Evolutionary conservation across 2,888 invertebrate species (phyloP).

Genomic region (Chrysomela aeneicollis): DNA sequence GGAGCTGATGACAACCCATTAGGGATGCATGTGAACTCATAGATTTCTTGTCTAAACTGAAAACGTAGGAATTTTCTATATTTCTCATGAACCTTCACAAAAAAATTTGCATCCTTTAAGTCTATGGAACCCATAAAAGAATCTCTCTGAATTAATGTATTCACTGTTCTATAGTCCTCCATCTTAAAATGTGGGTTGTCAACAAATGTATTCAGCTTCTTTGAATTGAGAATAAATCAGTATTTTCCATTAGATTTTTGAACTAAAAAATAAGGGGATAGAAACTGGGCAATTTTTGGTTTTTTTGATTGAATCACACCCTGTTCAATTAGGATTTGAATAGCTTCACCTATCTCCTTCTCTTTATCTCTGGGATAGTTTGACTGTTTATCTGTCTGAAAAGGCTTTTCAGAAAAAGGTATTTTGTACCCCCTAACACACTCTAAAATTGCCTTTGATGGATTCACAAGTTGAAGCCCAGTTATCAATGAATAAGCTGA

Average conservation of each 20-base stretch:
- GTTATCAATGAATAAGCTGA: too few species aligned
- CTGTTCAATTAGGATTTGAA: too few species aligned
- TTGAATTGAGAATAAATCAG: slow-evolving; percentile 46
- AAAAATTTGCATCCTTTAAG: slow-evolving; percentile 42
- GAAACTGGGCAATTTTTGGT: slow-evolving; percentile 30
- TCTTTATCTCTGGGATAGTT: neutral
- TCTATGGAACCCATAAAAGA: slow-evolving; percentile 35
- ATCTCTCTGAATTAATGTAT: slow-evolving; percentile 33
- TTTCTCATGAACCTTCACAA: slow-evolving; percentile 38
- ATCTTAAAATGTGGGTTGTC: slow-evolving; percentile 45
- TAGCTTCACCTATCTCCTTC: too few species aligned
- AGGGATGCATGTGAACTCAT: slow-evolving; percentile 45
- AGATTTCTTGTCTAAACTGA: slow-evolving; percentile 35
- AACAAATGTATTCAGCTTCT: slow-evolving; percentile 38
- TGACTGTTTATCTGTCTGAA: neutral
- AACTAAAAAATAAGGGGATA: slow-evolving; percentile 41
- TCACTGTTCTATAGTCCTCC: slow-evolving; percentile 42
- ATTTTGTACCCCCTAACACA: slow-evolving; percentile 10
- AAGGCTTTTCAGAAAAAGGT: slow-evolving; percentile 4
- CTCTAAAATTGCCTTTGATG: too few species aligned
- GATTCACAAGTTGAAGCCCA: too few species aligned
- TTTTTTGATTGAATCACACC: slow-evolving; percentile 23
- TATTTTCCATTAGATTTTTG: slow-evolving; percentile 33
- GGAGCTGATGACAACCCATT: slow-evolving; percentile 43
- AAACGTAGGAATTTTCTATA: slow-evolving; percentile 44